Base-by-base conservation (phyloP, 2,797 vertebrate genomes). In the Pogoniulus pusillus region DNA sequence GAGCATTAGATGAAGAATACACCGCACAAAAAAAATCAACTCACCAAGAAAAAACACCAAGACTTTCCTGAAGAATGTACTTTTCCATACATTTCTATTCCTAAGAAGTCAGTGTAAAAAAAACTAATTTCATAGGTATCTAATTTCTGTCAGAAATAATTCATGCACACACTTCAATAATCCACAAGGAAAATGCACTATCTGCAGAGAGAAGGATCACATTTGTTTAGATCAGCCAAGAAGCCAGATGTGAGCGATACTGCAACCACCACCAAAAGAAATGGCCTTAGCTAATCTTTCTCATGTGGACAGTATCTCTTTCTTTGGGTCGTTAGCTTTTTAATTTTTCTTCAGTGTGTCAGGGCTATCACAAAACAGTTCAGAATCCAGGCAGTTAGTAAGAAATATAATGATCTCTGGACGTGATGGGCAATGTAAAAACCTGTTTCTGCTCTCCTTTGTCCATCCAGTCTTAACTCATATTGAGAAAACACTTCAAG, bases 171-270 rank as follows among this genome's bases (percentile, higher is more conserved):
- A 47, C 79, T 81, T 78, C 62, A 87, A 91, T 82, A 82, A 93
- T 86, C 71, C 60, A 88, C 72, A 71, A 58, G 49, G 62, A 94
- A 95, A 94, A 87, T 17, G 51, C 16, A 83, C 35, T 4, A 17
- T 70, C 77, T 58, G 13, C 80, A 26, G n/a, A 92, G 35, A 87
- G 68, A 71, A 82, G 14, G 27, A 17, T 34, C 91, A 79, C 68
- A 62, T 71, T 87, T 17, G 16, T 83, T 89, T 80, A 88, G 41
- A 88, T 41, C 32, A 79, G 39, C 32, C 24, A 41, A 85, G 91
- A 89, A 80, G 24, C 18, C 55, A 89, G 59, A 83, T 62, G 62
- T 54, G 32, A 94, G 32, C 41, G 75, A 75, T 58, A 70, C 24
- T 34, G 37, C 39, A 83, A 39, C 34, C 16, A 76, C 4, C 30